A percentile compares a stretch with the other conserved stretches of the same genome.
Evolutionary conservation across 1,140 invertebrate species (phyloP).

Genomic region (Penaeus chinensis): DNA sequence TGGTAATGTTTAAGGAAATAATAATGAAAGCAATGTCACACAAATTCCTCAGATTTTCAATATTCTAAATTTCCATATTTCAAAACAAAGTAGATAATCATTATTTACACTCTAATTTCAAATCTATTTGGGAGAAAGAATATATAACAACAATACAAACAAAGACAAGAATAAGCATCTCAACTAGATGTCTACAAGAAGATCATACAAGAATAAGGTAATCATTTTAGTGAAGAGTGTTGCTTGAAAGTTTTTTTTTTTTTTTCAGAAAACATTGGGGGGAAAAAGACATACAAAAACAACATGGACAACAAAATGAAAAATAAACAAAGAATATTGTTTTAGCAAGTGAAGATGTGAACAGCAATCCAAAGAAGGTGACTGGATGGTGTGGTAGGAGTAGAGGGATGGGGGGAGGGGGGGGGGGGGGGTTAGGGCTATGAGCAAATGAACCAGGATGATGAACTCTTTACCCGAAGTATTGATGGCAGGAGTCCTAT

Average conservation of each 20-base stretch:
- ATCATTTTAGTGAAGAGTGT: no score
- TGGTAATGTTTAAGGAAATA: not conserved
- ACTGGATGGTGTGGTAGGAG: not conserved
- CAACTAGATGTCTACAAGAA: no score
- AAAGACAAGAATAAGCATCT: not conserved
- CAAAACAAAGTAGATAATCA: conserved; percentile 15
- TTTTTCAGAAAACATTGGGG: no score
- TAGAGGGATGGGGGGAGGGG: not conserved
- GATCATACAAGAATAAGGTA: no score
- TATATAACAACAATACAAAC: no score
- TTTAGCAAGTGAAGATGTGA: not conserved
- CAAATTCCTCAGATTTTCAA: not conserved
- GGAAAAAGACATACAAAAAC: no score
- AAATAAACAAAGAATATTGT: not conserved
- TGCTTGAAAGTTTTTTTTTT: no score
- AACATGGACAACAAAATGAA: no score
- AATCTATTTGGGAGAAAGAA: no score
- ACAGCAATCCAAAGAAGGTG: not conserved
- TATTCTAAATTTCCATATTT: not conserved
- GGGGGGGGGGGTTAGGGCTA: not conserved
- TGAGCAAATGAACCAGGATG: not conserved
- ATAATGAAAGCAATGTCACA: not conserved
- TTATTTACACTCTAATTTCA: not conserved
- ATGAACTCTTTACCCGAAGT: conserved; percentile 40
- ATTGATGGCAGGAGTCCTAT: conserved; percentile 49